phyloP scores from a whole-genome alignment of 2,888 invertebrate species.

The Trichogramma dendrolimi region DNA sequence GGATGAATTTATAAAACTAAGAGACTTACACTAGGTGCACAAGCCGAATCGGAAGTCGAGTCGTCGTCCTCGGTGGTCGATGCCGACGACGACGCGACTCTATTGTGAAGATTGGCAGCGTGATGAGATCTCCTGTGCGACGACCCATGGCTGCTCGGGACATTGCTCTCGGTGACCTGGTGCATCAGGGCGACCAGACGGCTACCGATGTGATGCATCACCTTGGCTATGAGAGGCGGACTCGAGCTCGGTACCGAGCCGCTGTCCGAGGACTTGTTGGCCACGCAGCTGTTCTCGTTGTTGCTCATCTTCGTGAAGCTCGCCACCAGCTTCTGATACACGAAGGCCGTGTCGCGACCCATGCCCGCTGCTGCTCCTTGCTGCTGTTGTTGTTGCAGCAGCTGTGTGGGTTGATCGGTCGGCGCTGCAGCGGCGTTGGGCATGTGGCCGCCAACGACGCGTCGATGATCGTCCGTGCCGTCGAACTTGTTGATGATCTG shows the following conservation, averaged over 20 bases:
- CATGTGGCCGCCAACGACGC: constrained; percentile 51
- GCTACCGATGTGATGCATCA: constrained; percentile 88
- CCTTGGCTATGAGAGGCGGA: constrained; percentile 82
- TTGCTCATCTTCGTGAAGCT: constrained; percentile 75
- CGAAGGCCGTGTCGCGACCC: constrained; percentile 74
- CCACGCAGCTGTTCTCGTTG: constrained; percentile 54
- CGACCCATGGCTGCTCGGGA: constrained; percentile 46
- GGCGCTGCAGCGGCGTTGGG: constrained; percentile 53
- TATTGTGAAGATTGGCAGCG: constrained; percentile 53
- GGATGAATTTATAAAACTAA: neutral
- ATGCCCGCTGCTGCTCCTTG: constrained; percentile 35
- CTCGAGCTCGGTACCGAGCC: constrained; percentile 65
- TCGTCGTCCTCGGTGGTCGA: constrained; percentile 70
- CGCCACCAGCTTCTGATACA: constrained; percentile 82
- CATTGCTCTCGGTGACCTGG: constrained; percentile 76
- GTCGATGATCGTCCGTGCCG: constrained; percentile 30
- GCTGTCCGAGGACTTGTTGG: constrained; percentile 62
- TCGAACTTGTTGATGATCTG: constrained; percentile 86
- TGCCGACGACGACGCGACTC: constrained; percentile 56
- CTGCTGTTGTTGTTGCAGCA: constrained; percentile 52
- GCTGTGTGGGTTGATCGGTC: constrained; percentile 18
- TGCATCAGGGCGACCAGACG: constrained; percentile 85
- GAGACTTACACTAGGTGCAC: constrained; percentile 42
- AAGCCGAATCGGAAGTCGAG: constrained; percentile 64
- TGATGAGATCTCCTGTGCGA: constrained; percentile 53